phyloP scores from a whole-genome alignment of 2,113 vertebrate genomes.

The Triplophysa rosa region DNA sequence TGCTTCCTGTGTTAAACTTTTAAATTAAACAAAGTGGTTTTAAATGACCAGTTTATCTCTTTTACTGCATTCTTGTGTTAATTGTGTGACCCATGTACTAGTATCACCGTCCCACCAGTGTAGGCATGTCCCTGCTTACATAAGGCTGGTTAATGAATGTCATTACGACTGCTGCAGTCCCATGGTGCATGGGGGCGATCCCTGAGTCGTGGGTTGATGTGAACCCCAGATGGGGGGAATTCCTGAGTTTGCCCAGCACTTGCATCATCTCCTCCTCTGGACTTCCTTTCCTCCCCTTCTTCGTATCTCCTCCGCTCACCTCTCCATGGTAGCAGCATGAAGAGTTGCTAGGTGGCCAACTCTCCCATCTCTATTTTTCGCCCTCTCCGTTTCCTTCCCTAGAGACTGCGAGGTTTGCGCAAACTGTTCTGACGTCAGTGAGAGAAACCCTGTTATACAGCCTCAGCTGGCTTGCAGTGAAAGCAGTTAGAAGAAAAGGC shows the following conservation, averaged over 20 bases:
- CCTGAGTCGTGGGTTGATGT: slow-evolving; percentile 42
- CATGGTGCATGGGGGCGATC: slow-evolving; percentile 25
- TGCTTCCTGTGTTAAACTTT: too few relatives aligned
- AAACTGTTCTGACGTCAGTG: slow-evolving; percentile 45
- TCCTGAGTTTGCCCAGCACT: slow-evolving; percentile 50
- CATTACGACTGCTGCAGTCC: slow-evolving; percentile 49
- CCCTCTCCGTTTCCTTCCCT: slow-evolving; percentile 48
- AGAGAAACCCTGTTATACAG: slow-evolving; percentile 52
- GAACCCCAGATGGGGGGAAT: slow-evolving; percentile 48
- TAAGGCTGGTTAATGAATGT: slow-evolving; percentile 59
- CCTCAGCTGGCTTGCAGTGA: slow-evolving; percentile 11
- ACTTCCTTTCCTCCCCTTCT: slow-evolving; percentile 51
- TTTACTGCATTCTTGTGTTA: neutral
- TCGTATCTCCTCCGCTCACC: slow-evolving; percentile 62
- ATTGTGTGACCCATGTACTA: neutral
- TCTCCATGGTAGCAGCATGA: slow-evolving; percentile 26
- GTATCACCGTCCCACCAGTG: neutral
- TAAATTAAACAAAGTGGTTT: too few relatives aligned
- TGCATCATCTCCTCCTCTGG: slow-evolving; percentile 50
- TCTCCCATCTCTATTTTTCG: slow-evolving; percentile 60
- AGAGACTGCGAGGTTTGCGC: slow-evolving; percentile 35
- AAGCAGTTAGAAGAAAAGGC: neutral
- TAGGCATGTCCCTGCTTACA: slow-evolving; percentile 46
- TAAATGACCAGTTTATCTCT: too few relatives aligned
- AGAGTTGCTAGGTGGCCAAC: slow-evolving; percentile 35